Evolutionary conservation across 2,888 invertebrate genomes (phyloP), one percentile per base, ranked within the genome.

Genomic region (Dysmachus trigonus): DNA sequence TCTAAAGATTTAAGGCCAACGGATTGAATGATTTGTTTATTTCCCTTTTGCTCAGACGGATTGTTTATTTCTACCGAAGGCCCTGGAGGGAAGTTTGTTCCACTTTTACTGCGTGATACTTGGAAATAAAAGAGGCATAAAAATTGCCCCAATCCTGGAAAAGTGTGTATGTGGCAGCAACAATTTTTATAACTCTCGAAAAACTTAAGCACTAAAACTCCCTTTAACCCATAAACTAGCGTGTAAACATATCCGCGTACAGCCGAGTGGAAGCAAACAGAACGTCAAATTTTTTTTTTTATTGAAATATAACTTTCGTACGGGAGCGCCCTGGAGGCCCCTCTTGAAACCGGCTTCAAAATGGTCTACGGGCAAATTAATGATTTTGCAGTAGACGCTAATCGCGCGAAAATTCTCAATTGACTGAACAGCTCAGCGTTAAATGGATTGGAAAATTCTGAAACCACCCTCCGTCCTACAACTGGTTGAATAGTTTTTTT

Each of bases 391-490:
- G 47, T 72, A 84, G 84, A 51, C 73, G 84, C 84, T 84, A 84
- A 84, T 79, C 79, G 82, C 86, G 87, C 85, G 86, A 87, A 86
- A 86, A 87, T 87, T 82, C 38, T 76, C 87, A 86, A 85, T 86
- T 85, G 85, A 86, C 73, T 87, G 87, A 87, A 71, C 87, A 86
- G 85, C 86, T 87, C 83, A 27, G 18, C 35, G 83, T 85, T 86
- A 79, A 87, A 86, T 87, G 87, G 87, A 85, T 85, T 83, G 87
- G 86, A 87, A 87, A 87, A 87, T 87, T 85, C 85, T 41, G 72
- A 47, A 84, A 33, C 73, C 84, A 51, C 73, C 27, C 72, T 30
- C 84, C 27, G 77, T 77, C 22, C 82, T 41, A 53, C 71, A 82
- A 38, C 82, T 33, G 53, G 53, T 71, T 62, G 33, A 62, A 82